These are phyloP conservation scores for human DNA, from an alignment of 2,113 vertebrate genomes.

Conservation along the genomic window GRCh38 chr2:209539501-209540000, in stretches of 20 bases:
- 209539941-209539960: no score
- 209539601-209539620: background rate
- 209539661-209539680: background rate
- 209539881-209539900: no score
- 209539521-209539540: background rate
- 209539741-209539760: background rate
- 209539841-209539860: no score
- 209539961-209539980: no score
- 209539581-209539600: background rate
- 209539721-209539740: constrained; percentile 10
- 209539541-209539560: background rate
- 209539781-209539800: background rate
- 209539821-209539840: no score
- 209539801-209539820: background rate
- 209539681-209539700: background rate
- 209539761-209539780: background rate
- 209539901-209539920: no score
- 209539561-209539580: background rate
- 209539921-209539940: no score
- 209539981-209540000: no score
- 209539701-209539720: constrained; percentile 42
- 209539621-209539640: background rate
- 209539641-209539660: background rate
- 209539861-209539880: no score
- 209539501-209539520: background rate